These are phyloP conservation scores for Meta bourneti DNA, from an alignment of 2,888 invertebrate genomes.

Conservation along the genomic window DNA sequence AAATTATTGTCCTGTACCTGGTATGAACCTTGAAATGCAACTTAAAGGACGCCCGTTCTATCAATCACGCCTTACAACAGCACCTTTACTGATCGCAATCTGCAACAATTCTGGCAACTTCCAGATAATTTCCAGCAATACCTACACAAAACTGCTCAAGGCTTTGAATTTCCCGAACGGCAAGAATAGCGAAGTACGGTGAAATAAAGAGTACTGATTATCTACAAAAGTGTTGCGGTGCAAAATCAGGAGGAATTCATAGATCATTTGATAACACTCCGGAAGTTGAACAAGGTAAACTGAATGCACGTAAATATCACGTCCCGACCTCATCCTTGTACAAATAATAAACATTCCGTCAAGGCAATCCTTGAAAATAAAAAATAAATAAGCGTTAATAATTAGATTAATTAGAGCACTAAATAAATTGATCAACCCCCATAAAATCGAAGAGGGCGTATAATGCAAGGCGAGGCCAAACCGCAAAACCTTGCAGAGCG, in stretches of 20 bases:
- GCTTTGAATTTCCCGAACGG: not conserved
- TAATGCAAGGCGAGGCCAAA: not conserved
- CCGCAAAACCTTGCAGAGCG: constrained; percentile 13
- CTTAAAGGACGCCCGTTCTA: not conserved
- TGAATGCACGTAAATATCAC: not conserved
- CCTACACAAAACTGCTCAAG: not conserved
- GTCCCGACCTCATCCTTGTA: not conserved
- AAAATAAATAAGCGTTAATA: not conserved
- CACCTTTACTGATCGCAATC: not conserved
- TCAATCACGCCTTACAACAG: not conserved
- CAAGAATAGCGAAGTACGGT: not conserved
- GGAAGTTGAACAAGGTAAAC: not conserved
- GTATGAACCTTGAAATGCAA: not conserved
- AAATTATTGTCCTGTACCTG: not conserved
- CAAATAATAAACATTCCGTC: not conserved
- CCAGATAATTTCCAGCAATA: not conserved
- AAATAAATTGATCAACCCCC: not conserved
- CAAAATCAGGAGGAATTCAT: not conserved
- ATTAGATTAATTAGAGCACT: constrained; percentile 19
- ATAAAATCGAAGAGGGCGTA: constrained; percentile 3
- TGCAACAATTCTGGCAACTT: not conserved
- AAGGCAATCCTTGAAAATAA: constrained; percentile 30
- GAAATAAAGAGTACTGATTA: not conserved
- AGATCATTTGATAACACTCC: not conserved
- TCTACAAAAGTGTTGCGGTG: not conserved